Evolutionary conservation across 2,888 invertebrate genomes (phyloP).

Genomic region (Drosophila mimetica): DNA sequence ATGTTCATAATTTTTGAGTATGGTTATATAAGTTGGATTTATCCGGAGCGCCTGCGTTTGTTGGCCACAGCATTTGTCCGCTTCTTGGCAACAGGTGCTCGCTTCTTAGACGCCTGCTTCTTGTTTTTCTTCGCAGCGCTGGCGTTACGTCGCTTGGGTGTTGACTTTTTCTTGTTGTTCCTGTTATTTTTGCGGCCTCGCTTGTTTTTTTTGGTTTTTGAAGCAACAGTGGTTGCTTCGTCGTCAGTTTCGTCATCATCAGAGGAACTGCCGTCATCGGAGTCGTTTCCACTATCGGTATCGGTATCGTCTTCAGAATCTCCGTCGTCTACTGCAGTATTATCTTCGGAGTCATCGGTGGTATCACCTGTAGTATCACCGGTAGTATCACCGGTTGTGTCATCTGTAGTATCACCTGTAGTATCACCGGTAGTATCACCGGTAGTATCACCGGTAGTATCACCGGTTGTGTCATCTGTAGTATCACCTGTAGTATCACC

Average conservation of each 20-base stretch:
- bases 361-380: neutral
- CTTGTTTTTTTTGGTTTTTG: neutral
- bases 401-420: neutral
- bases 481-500: neutral
- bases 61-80: neutral
- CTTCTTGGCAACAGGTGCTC: constrained; percentile 12
- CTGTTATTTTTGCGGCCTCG: neutral
- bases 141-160: neutral
- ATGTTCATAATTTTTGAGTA: neutral
- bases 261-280: neutral
- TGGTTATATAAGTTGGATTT: neutral
- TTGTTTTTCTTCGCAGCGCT: neutral
- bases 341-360: neutral
- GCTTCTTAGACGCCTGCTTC: neutral
- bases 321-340: neutral
- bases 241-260: neutral
- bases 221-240: neutral
- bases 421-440: neutral
- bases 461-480: neutral
- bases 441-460: neutral
- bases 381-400: neutral
- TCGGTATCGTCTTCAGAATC: neutral
- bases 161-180: constrained; percentile 8
- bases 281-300: neutral
- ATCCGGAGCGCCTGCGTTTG: constrained; percentile 23